Base-by-base conservation (phyloP, 2,113 vertebrate genomes). In the Bufo bufo region DNA sequence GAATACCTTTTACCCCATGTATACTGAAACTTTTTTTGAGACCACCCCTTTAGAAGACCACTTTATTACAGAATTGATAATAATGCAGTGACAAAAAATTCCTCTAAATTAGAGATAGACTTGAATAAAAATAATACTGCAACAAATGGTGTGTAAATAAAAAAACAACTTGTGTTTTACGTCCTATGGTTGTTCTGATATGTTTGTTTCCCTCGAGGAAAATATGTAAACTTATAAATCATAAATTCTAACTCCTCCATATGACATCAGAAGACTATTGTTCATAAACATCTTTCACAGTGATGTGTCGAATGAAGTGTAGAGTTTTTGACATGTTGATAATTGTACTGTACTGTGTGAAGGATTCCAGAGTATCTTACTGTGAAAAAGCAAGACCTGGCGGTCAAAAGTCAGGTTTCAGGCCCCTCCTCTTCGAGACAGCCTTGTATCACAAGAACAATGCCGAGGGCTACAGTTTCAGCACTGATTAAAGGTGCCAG, bases 381-480 rank as follows among this genome's bases (percentile, higher is more conserved):
- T 58, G 23, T 87, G 23, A 56, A 47, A 63, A 43, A 80, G 65
- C 85, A 80, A 6, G 85, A 56, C 69, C 79, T 71, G 75, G 45
- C 63, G 49, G 63, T 87, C 49, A 71, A 69, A 87, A 80, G 63
- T 17, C 59, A 17, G 23, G 6, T 52, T 65, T 86, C 45, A 77
- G 47, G 59, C 12, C 43, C 52, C 59, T 69, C 14, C 20, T 69
- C 8, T 0, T 13, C 50, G 56, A 65, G 58, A 50, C 72, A 45
- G 75, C 61, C n/a, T 43, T n/a, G 45, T 86, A 79, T 79, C 85
- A 87, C 63, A 80, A 87, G 85, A 69, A 87, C 77, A 80, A 80
- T 71, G 77, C 85, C 47, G 0, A 49, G 63, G 77, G 85, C 75
- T 80, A 87, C 77, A 80, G 63, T 87, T 80, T 87, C 85, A 80